phyloP scores from a whole-genome alignment of 2,888 invertebrate genomes.

The Eurytoma californica region DNA sequence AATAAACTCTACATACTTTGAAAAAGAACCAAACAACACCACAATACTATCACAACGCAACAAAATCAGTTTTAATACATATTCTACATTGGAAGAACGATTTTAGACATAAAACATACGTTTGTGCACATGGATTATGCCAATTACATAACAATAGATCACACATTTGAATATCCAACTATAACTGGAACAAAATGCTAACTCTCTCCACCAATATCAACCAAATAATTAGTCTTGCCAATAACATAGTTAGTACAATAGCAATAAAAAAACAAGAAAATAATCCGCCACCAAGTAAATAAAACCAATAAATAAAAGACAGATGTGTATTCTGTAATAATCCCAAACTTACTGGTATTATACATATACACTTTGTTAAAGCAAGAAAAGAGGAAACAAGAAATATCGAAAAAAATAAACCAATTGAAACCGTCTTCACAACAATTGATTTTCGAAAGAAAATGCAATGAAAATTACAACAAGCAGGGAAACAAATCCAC shows the following conservation, averaged over 20 bases:
- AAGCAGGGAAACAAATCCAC: neutral
- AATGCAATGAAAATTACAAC: neutral
- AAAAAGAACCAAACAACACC: neutral
- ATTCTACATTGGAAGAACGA: neutral
- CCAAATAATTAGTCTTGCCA: neutral
- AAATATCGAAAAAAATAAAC: neutral
- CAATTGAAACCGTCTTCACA: neutral
- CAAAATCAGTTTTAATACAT: neutral
- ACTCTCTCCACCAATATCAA: neutral
- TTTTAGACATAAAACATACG: neutral
- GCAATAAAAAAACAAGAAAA: neutral
- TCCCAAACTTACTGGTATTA: neutral
- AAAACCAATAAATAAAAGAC: neutral
- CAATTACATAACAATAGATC: neutral
- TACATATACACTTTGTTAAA: constrained; percentile 5
- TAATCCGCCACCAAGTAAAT: neutral
- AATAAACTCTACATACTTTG: neutral
- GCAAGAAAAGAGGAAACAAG: neutral
- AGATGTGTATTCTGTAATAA: neutral
- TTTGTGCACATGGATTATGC: neutral
- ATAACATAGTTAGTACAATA: neutral
- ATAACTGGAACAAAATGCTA: neutral
- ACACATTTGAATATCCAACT: neutral
- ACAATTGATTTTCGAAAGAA: neutral
- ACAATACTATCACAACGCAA: neutral